Base-by-base conservation (phyloP, 1,140 invertebrate species). In the Paralvinella palmiformis region DNA sequence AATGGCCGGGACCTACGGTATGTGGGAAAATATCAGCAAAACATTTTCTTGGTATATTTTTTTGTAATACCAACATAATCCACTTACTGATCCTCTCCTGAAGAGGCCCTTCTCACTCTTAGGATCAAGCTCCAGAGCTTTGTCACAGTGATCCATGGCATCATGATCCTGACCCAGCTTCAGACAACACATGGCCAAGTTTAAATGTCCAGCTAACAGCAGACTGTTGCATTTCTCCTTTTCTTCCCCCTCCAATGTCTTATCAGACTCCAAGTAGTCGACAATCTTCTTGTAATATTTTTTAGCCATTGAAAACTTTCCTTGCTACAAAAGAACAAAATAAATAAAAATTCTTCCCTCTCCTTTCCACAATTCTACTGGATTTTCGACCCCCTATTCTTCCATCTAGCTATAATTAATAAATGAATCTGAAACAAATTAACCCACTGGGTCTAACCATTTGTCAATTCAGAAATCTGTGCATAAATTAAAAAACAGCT, bases 71-170 rank as follows among this genome's bases (percentile, higher is more conserved):
- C 10, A 41, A 41, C 10, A 41, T 10, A n/a, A 53, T 15, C 24
- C 53, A 66, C 64, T 70, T 77, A 86, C 86, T 77, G 90, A 88
- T 0, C 92, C 96, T 68, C 91, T 83, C 71, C 96, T 85, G 74
- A 94, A 99, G 0, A 92, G 79, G 0, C 88, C 95, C 79, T 99
- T 98, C 3, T 91, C 88, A 81, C 91, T 96, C 7, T 86, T 85
- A 0, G 84, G 75, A 74, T 94, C 89, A 5, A 92, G 69, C 53
- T 87, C 85, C 1, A 97, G 75, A 4, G 87, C 92, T 70, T 87
- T 86, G 20, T 86, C 85, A 63, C 86, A 86, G 37, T 86, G 81
- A 3, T 71, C 62, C 65, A 86, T 87, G 1, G 89, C 91, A 65
- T 90, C 86, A 31, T 86, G 78, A 64, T 86, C 79, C 60, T 94